Conservation (phyloP, 2,113 vertebrate species). For the Centrocercus urophasianus region DNA sequence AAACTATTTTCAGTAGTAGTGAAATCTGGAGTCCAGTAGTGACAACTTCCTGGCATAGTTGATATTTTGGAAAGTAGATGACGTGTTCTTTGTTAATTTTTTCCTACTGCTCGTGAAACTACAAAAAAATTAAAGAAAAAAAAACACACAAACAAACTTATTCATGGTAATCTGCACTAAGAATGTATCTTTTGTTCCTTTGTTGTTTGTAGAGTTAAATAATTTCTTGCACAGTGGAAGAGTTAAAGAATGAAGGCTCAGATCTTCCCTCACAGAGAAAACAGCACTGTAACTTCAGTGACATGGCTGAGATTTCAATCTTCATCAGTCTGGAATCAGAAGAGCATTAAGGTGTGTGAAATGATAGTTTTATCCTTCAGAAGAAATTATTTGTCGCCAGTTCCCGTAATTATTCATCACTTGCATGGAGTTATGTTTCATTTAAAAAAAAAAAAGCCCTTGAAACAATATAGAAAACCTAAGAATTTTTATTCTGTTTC, state of each 20-base stretch:
- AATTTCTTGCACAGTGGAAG: neutral
- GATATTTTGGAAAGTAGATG: neutral
- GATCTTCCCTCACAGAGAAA: neutral
- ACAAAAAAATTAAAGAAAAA: neutral
- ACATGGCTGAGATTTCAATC: neutral
- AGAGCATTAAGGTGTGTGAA: neutral
- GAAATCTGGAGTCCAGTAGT: neutral
- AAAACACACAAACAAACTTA: neutral
- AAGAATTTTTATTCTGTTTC: neutral
- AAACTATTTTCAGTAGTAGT: neutral
- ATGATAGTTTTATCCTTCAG: neutral
- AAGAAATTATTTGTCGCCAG: neutral
- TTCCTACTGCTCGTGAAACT: neutral
- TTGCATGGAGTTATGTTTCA: neutral
- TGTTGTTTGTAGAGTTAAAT: neutral
- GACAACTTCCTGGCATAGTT: neutral
- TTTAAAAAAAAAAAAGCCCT: neutral
- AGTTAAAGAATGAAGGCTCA: neutral
- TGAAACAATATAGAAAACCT: neutral
- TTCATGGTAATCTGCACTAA: neutral
- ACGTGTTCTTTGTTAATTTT: neutral
- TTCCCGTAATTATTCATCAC: neutral
- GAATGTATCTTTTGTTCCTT: neutral
- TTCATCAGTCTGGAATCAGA: neutral
- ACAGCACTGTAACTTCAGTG: neutral